Conservation (phyloP, 2,888 invertebrate species). For the Oscheius sp. region DNA sequence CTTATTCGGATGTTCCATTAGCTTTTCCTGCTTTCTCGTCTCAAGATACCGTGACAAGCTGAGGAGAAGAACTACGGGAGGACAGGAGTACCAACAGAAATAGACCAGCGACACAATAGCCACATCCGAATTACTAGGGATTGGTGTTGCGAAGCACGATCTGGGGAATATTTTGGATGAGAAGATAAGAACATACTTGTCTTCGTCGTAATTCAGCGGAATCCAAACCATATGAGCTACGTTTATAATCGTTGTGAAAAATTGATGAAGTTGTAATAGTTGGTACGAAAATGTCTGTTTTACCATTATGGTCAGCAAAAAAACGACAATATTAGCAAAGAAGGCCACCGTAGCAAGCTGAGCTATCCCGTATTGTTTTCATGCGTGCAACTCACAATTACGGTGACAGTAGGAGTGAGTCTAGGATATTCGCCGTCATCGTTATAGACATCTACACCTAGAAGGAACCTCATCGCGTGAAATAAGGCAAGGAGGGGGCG, state of each 20-base stretch:
- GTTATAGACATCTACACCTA: not conserved
- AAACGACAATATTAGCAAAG: not conserved
- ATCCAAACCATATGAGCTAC: slow-evolving; percentile 13
- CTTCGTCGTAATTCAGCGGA: not conserved
- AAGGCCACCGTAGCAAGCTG: not conserved
- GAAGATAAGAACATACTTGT: not conserved
- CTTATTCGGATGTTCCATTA: not conserved
- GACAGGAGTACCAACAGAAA: slow-evolving; percentile 15
- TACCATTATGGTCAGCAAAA: not conserved
- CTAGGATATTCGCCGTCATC: not conserved
- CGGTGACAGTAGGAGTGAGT: not conserved
- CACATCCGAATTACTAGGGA: slow-evolving; percentile 2
- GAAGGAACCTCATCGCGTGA: too few relatives aligned
- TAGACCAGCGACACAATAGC: not conserved
- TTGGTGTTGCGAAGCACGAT: not conserved
- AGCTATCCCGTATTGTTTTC: not conserved
- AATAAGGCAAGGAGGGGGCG: too few relatives aligned
- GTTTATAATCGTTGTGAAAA: slow-evolving; percentile 1
- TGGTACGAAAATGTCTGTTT: not conserved
- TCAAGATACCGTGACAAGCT: not conserved
- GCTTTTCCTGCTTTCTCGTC: not conserved
- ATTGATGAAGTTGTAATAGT: slow-evolving; percentile 9
- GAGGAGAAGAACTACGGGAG: slow-evolving; percentile 1
- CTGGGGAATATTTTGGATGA: not conserved
- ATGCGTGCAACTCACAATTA: not conserved